These are phyloP conservation scores for Erebia aethiops DNA, from an alignment of 2,888 invertebrate genomes.

Conservation along the genomic window DNA sequence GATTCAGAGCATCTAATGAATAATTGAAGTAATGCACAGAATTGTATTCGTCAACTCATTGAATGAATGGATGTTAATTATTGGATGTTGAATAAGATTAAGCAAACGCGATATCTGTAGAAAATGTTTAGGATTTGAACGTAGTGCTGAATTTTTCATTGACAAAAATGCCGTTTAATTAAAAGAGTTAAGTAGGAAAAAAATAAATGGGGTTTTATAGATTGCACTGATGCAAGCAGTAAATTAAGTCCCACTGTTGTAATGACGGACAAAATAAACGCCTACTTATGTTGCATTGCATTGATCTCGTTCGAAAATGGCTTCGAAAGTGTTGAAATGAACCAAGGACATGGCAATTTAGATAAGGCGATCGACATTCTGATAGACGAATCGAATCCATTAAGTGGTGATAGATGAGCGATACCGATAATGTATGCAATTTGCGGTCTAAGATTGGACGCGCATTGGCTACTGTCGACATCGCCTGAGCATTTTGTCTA, in stretches of 20 bases:
- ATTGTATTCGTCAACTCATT: constrained; percentile 1
- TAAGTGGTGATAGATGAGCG: constrained; percentile 55
- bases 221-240: constrained; percentile 10
- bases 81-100: not conserved
- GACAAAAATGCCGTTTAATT: not conserved
- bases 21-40: constrained; percentile 33
- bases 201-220: too few species aligned
- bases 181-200: too few species aligned
- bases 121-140: not conserved
- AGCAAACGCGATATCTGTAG: not conserved
- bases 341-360: constrained; percentile 63
- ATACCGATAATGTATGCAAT: constrained; percentile 41
- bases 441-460: constrained; percentile 26
- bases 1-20: constrained; percentile 32
- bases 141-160: not conserved
- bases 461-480: too few species aligned
- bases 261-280: constrained; percentile 30
- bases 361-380: constrained; percentile 60
- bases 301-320: constrained; percentile 38
- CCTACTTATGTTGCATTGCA: constrained; percentile 31
- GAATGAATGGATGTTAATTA: constrained; percentile 11
- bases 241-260: constrained; percentile 22
- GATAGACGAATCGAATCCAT: constrained; percentile 63
- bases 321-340: constrained; percentile 56
- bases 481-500: too few species aligned